Evolutionary conservation across 2,113 vertebrate species (phyloP).

Genomic region (Epinephelus fuscoguttatus): DNA sequence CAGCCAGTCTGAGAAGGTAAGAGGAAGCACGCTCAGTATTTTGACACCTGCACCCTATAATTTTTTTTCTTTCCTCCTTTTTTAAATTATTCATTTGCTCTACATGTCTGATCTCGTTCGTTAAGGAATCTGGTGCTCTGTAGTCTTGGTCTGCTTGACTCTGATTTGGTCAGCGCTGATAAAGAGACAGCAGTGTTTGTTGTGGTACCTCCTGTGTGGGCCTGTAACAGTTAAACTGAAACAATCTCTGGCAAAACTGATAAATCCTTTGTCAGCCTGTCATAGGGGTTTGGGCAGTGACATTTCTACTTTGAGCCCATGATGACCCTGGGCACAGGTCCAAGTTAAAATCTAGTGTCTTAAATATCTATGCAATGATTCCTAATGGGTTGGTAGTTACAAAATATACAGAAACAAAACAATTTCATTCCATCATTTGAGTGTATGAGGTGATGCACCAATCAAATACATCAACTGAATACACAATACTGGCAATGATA

Average conservation of each 20-base stretch:
- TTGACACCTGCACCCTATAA: not conserved
- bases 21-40: constrained; percentile 49
- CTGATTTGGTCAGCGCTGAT: too few species aligned
- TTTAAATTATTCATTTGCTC: too few species aligned
- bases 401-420: too few species aligned
- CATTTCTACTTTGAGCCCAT: not conserved
- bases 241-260: not conserved
- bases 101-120: not conserved
- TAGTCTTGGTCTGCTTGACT: too few species aligned
- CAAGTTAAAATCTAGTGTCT: not conserved
- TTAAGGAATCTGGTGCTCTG: not conserved
- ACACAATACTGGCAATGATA: not conserved
- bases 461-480: not conserved
- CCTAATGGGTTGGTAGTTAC: too few species aligned
- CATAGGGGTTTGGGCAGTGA: not conserved
- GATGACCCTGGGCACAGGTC: not conserved
- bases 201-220: too few species aligned
- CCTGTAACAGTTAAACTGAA: constrained; percentile 6
- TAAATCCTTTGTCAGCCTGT: not conserved
- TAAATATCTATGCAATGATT: too few species aligned
- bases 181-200: too few species aligned
- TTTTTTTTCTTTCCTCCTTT: not conserved
- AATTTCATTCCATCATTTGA: too few species aligned
- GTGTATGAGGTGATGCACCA: too few species aligned
- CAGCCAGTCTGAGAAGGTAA: constrained; percentile 98